Conservation (phyloP, 1,140 invertebrate genomes). For the Stegodyphus mimosarum region DNA sequence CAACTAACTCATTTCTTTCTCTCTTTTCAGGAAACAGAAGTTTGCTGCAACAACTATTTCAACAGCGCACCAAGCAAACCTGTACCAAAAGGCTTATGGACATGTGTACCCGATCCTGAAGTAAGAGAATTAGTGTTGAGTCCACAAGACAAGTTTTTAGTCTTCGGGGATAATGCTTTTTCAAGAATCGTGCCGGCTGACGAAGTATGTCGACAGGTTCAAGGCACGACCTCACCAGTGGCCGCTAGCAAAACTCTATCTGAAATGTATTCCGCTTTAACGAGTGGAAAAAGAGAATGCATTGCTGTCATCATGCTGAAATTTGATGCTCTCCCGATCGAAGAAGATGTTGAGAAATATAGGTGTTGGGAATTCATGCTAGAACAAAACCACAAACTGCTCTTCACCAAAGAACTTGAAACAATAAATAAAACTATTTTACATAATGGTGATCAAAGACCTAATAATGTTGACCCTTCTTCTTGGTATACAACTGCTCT, state of each 20-base stretch:
- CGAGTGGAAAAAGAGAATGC: conserved; percentile 26
- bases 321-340: conserved; percentile 76
- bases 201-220: conserved; percentile 17
- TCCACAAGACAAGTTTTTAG: conserved; percentile 44
- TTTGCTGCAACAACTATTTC: conserved; percentile 33
- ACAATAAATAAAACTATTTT: conserved; percentile 71
- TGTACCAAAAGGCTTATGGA: conserved; percentile 5
- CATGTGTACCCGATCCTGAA: conserved; percentile 25
- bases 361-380: conserved; percentile 94
- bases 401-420: conserved; percentile 89
- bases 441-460: neutral
- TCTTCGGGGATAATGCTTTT: conserved; percentile 21
- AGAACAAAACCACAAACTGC: conserved; percentile 87
- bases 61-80: neutral
- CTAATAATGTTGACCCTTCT: conserved; percentile 5
- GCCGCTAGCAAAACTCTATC: conserved; percentile 74
- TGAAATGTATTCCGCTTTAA: conserved; percentile 77
- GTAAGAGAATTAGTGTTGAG: conserved; percentile 37
- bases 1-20: neutral
- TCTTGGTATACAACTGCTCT: conserved; percentile 37
- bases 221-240: conserved; percentile 15
- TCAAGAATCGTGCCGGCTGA: conserved; percentile 19
- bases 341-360: conserved; percentile 79
- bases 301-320: conserved; percentile 76
- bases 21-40: conserved; percentile 24